Percentiles rank a stretch among this genome's conserved stretches.
phyloP scores from a whole-genome alignment of 2,797 vertebrate genomes.

The Rhynchonycteris naso region DNA sequence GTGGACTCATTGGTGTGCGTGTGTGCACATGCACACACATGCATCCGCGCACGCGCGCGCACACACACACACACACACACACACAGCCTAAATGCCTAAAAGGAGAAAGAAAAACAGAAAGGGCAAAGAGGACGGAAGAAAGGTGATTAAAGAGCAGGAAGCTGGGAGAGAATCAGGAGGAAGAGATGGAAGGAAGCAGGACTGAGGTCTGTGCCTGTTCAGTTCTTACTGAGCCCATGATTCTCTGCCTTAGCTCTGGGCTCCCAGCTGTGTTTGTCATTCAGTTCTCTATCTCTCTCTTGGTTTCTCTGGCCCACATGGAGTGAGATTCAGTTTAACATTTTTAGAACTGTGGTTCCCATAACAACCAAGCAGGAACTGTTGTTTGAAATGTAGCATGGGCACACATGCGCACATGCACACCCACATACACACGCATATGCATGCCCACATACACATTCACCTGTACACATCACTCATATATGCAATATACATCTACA shows the following conservation, averaged over 20 bases:
- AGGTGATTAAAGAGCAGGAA: background rate
- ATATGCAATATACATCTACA: background rate
- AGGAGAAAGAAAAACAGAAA: background rate
- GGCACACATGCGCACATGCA: constrained; percentile 42
- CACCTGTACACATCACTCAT: background rate
- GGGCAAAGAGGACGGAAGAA: background rate
- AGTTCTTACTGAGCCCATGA: background rate
- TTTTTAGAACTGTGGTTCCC: constrained; percentile 80
- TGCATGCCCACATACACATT: background rate
- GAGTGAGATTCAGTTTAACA: constrained; percentile 73
- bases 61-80: no score
- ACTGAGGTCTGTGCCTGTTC: background rate
- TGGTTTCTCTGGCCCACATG: constrained; percentile 67
- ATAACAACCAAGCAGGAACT: constrained; percentile 81
- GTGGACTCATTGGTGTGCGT: background rate
- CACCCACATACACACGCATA: no score
- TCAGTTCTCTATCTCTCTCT: constrained; percentile 10
- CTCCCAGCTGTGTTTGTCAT: constrained; percentile 47
- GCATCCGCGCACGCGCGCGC: no score
- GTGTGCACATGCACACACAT: no score
- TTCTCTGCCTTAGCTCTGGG: constrained; percentile 33
- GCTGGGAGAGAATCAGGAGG: background rate
- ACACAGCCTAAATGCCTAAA: background rate
- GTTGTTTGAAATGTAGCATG: constrained; percentile 72
- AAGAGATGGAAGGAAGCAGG: background rate